These are phyloP conservation scores for Lasioglossum albipes DNA, from an alignment of 1,140 invertebrate species.

Conservation along the genomic window DNA sequence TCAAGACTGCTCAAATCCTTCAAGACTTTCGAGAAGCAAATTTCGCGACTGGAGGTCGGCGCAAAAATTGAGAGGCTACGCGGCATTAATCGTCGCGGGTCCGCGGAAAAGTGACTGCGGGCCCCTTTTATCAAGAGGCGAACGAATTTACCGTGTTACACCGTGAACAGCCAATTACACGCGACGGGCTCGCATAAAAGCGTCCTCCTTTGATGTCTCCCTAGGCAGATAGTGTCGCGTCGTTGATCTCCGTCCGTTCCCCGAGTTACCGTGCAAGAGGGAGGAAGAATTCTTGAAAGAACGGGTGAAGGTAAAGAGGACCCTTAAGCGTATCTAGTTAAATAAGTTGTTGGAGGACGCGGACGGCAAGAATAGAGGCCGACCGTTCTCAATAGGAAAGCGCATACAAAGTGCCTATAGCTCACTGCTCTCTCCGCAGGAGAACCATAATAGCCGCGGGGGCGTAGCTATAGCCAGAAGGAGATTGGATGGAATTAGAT, in stretches of 20 bases:
- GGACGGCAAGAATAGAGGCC: slow-evolving; percentile 5
- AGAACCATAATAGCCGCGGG: slow-evolving; percentile 48
- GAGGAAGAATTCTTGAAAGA: slow-evolving; percentile 18
- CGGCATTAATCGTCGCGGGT: neutral
- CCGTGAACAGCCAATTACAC: slow-evolving; percentile 1
- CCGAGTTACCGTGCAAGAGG: too few relatives aligned
- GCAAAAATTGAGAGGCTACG: neutral
- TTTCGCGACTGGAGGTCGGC: neutral
- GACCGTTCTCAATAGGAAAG: slow-evolving; percentile 19
- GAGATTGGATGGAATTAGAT: slow-evolving; percentile 63
- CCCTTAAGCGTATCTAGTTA: neutral
- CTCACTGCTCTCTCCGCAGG: slow-evolving; percentile 9
- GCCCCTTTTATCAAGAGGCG: neutral
- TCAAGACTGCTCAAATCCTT: too few relatives aligned
- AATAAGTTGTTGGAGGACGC: slow-evolving; percentile 1
- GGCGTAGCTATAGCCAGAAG: slow-evolving; percentile 36
- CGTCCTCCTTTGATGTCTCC: neutral
- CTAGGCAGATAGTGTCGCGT: neutral
- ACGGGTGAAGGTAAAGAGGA: neutral
- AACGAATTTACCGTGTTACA: slow-evolving; percentile 6
- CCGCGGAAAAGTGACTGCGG: neutral
- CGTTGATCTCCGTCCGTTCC: neutral
- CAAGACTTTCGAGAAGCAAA: too few relatives aligned
- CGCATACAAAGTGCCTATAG: slow-evolving; percentile 45
- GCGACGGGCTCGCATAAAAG: neutral